A percentile compares a stretch with the other conserved stretches of the same genome.
phyloP scores from a whole-genome alignment of 1,140 invertebrate genomes.

The Lethrus apterus region DNA sequence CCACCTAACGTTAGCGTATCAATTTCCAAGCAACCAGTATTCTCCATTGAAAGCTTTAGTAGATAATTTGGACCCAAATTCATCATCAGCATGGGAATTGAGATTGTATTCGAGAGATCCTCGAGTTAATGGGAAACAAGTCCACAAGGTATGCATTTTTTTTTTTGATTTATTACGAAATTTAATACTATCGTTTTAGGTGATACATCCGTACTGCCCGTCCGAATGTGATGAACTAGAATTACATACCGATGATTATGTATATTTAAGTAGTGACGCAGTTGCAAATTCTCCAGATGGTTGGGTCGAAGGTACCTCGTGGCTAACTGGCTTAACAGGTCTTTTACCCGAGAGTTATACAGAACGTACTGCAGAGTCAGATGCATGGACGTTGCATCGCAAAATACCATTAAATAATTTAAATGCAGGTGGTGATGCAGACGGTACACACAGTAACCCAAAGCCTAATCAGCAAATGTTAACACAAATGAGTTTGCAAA shows the following conservation, averaged over 20 bases:
- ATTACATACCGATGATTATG: conserved; percentile 75
- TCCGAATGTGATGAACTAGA: conserved; percentile 77
- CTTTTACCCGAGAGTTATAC: conserved; percentile 76
- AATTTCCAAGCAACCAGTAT: conserved; percentile 68
- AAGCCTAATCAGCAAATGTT: background rate
- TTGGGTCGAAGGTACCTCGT: conserved; percentile 82
- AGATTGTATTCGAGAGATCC: conserved; percentile 78
- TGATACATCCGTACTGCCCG: conserved; percentile 69
- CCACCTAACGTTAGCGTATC: conserved; percentile 82
- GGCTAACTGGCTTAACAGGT: conserved; percentile 74
- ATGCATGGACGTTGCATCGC: conserved; percentile 82
- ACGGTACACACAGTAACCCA: background rate
- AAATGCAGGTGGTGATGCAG: background rate
- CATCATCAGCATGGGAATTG: conserved; percentile 71
- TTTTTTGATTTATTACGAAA: background rate
- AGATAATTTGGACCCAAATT: conserved; percentile 57
- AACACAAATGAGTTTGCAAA: conserved; percentile 7
- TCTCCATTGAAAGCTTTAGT: conserved; percentile 65
- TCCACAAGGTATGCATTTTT: conserved; percentile 40
- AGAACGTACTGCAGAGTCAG: conserved; percentile 74
- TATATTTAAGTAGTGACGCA: conserved; percentile 70
- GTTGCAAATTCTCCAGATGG: conserved; percentile 67
- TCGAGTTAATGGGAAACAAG: conserved; percentile 65
- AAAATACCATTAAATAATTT: conserved; percentile 48
- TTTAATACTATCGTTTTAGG: conserved; percentile 42